These are phyloP conservation scores for Phaethornis superciliosus DNA, from an alignment of 2,113 vertebrate genomes.

Conservation along the genomic window DNA sequence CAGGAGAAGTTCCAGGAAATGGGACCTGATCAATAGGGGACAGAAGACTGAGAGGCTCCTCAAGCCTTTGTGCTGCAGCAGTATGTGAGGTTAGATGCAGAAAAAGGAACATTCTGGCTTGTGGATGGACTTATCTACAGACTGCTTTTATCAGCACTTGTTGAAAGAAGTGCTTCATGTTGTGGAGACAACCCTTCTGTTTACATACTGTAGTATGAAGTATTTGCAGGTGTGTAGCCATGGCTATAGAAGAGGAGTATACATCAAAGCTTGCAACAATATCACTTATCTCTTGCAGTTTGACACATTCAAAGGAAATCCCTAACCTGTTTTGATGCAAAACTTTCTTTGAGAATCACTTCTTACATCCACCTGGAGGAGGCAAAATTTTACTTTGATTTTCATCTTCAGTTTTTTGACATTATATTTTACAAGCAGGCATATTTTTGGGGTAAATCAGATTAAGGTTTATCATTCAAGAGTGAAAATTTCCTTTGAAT, in stretches of 20 bases:
- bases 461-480: background rate
- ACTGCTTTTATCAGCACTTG: background rate
- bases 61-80: background rate
- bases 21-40: background rate
- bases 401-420: background rate
- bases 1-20: background rate
- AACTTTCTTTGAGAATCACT: background rate
- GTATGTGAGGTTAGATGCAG: background rate
- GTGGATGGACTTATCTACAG: background rate
- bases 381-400: background rate
- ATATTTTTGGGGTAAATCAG: background rate
- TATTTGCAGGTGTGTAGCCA: background rate
- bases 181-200: background rate
- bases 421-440: background rate
- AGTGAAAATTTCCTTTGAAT: background rate
- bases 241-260: background rate
- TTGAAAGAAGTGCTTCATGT: background rate
- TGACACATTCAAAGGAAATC: background rate
- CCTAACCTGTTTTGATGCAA: background rate
- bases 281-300: background rate
- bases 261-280: background rate
- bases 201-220: background rate
- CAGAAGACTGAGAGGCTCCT: background rate
- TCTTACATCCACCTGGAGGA: background rate
- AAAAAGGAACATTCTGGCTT: background rate